Base-by-base conservation (phyloP, 2,113 vertebrate species). In the Lophura nycthemera region DNA sequence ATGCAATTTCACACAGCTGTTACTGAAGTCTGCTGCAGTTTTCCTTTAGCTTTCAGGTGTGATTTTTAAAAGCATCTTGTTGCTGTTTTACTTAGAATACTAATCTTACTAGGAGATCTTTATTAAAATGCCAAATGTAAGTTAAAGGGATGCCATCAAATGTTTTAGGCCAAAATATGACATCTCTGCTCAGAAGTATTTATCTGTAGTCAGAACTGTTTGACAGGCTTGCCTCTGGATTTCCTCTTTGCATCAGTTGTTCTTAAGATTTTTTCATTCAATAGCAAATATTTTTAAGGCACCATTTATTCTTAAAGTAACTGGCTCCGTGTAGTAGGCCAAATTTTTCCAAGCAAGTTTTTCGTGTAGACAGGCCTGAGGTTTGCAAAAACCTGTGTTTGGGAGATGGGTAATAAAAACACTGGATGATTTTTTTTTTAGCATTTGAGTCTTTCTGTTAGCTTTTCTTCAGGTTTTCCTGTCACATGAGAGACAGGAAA, bases 51-150 rank as follows among this genome's bases (percentile, higher is more conserved):
- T 45, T 92, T 81, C 83, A 88, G 57, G 71, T 65, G 61, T 92
- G 93, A 25, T 65, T 96, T 93, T 77, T 21, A 59, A 88, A 81
- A 50, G 42, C 45, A 66, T 73, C 95, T 95, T 92, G 83, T 88
- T 95, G 59, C 79, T 86, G 64, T 75, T 94, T 92, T 92, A 79
- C 47, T 61, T 87, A 95, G 81, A 75, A 76, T 92, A 92, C 87
- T 94, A 92, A 38, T 89, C 90, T 78, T 57, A 76, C 48, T 87
- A 60, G 83, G 40, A 27, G 78, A 69, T 52, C 70, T 95, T 96
- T 87, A 88, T 77, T 81, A 73, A 83, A 92, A 96, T 86, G 87
- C 86, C 92, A 96, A 88, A 89, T 86, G 52, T 87, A 87, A 93
- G 38, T 65, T 92, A 78, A 95, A 92, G 72, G 83, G 42, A 82